phyloP scores from a whole-genome alignment of 2,113 vertebrate genomes.

The Grantiella picta region DNA sequence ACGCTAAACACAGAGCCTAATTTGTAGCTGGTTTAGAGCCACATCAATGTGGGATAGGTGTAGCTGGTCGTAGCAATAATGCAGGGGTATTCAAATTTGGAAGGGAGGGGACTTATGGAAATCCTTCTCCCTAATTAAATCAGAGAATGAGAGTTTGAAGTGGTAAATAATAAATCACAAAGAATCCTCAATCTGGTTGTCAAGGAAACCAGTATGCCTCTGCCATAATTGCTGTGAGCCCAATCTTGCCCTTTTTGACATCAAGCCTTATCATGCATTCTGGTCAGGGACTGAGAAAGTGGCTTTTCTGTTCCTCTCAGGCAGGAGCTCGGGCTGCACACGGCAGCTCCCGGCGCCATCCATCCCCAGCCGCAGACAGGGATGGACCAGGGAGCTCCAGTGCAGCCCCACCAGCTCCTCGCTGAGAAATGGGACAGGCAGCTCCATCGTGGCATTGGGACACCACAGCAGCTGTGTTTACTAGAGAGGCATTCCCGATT shows the following conservation, averaged over 20 bases:
- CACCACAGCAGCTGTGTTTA: constrained; percentile 12
- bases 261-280: constrained; percentile 80
- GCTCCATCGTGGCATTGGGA: constrained; percentile 15
- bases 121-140: constrained; percentile 79
- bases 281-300: constrained; percentile 79
- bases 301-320: constrained; percentile 74
- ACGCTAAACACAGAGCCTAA: background rate
- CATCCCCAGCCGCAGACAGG: constrained; percentile 24
- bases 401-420: constrained; percentile 59
- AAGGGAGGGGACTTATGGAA: constrained; percentile 58
- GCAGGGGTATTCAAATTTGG: constrained; percentile 25
- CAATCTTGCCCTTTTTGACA: constrained; percentile 81
- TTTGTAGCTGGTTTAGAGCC: background rate
- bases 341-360: constrained; percentile 53
- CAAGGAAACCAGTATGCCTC: constrained; percentile 84
- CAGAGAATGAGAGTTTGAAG: constrained; percentile 76
- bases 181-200: constrained; percentile 82
- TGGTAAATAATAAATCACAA: constrained; percentile 85
- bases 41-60: background rate
- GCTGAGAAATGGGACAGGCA: constrained; percentile 53
- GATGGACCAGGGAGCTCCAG: constrained; percentile 40
- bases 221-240: constrained; percentile 82
- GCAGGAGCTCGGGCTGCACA: constrained; percentile 62
- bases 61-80: background rate
- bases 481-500: background rate